A percentile compares a stretch with the other conserved stretches of the same genome.
These are phyloP conservation scores for Epinotia bilunana DNA, from an alignment of 2,888 invertebrate genomes.

Conservation along the genomic window DNA sequence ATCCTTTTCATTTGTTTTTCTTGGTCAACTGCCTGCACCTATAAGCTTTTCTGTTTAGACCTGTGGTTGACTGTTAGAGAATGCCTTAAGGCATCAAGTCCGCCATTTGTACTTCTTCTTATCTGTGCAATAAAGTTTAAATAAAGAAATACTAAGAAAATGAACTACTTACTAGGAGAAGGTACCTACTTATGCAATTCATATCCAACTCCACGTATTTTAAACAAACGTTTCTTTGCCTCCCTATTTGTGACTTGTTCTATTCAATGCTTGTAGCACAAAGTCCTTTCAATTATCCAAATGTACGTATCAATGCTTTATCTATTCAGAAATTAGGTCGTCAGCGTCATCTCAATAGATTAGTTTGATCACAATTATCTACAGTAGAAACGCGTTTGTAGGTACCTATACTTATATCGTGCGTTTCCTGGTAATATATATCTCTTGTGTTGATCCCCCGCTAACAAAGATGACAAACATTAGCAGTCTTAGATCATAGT, in stretches of 20 bases:
- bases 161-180: too few species aligned
- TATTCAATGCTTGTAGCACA: neutral
- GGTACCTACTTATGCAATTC: too few species aligned
- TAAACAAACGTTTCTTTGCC: neutral
- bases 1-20: too few species aligned
- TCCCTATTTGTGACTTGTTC: neutral
- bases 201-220: neutral
- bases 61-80: too few species aligned
- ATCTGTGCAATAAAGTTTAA: too few species aligned
- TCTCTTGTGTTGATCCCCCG: neutral
- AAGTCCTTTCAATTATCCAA: neutral
- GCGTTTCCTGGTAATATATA: too few species aligned
- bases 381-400: neutral
- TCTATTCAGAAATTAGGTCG: neutral
- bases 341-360: neutral
- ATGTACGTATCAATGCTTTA: neutral
- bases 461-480: neutral
- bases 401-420: neutral
- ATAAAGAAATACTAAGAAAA: too few species aligned
- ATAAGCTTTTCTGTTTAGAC: too few species aligned
- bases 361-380: neutral
- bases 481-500: neutral
- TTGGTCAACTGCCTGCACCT: too few species aligned
- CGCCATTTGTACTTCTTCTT: too few species aligned
- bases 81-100: too few species aligned